phyloP scores from a whole-genome alignment of 2,888 invertebrate species.

The Lampropteryx suffumata region DNA sequence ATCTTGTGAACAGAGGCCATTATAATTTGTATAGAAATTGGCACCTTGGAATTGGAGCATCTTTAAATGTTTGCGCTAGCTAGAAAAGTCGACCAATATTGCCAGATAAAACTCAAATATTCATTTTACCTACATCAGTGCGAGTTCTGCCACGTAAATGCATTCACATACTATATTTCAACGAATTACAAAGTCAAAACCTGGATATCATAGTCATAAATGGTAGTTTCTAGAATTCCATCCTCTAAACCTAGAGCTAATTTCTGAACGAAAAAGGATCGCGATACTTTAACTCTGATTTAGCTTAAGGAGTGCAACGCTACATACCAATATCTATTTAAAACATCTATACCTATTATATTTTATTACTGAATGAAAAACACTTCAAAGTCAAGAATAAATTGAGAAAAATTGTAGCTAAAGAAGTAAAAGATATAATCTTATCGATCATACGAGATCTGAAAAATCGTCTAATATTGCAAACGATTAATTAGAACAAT shows the following conservation, averaged over 20 bases:
- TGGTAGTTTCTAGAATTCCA: no score
- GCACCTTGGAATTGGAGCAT: constrained; percentile 33
- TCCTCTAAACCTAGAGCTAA: no score
- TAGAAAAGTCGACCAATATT: constrained; percentile 6
- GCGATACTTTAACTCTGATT: no score
- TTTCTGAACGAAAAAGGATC: no score
- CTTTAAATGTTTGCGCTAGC: constrained; percentile 24
- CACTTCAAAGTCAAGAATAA: constrained; percentile 3
- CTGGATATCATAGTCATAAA: no score
- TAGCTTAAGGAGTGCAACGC: no score
- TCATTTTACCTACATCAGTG: no score
- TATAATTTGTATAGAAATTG: constrained; percentile 27
- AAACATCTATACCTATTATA: no score
- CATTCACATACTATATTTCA: neutral
- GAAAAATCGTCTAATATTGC: constrained; percentile 38
- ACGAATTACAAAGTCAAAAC: no score
- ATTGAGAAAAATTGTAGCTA: constrained; percentile 1
- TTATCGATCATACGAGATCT: constrained; percentile 9
- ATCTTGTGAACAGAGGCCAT: neutral
- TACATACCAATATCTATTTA: neutral
- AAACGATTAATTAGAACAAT: constrained; percentile 37
- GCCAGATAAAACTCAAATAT: neutral
- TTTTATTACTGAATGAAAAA: neutral
- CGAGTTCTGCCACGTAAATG: neutral
- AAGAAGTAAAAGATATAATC: constrained; percentile 20